Base-by-base conservation (phyloP, 2,797 vertebrate genomes). In the Enteromius thamalakanensis region DNA sequence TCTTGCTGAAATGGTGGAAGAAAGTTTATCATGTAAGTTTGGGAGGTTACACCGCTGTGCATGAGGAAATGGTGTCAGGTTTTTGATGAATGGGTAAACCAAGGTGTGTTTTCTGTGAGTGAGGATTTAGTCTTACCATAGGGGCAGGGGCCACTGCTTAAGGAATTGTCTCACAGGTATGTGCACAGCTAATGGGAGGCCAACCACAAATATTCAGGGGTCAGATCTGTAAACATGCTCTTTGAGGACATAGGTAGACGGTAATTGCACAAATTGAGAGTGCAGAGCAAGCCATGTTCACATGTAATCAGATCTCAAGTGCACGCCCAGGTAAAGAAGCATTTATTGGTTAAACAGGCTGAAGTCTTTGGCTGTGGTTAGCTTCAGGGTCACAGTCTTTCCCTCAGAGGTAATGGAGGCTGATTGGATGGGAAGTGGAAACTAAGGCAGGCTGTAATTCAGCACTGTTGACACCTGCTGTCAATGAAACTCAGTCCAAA, bases 111-210 rank as follows among this genome's bases (percentile, higher is more conserved):
- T 82, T 71, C 23, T 40, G 71, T 23, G 17, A 76, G 71, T 15
- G 9, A 42, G 47, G 71, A 71, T 62, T 76, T 76, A 34, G 47
- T 55, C 32, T 67, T n/a, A 82, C 60, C 60, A 4, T 11, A 42
- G 17, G n/a, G 53, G 32, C 10, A 0, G 1, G 67, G 23, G 23
- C 65, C 51, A 70, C 72, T 40, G 12, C 40, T 58, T 40, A 75
- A 76, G 49, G 47, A 71, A 69, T 85, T 85, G 82, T 87, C 62
- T 32, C 19, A 51, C 72, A 81, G 74, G 77, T 88, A 65, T 88
- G 80, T 85, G 75, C 74, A 86, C 80, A 78, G 85, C 78, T 79
- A 83, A 81, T 68, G 26, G 53, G 80, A 85, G 83, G 83, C 71
- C 80, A 32, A 47, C 15, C n/a, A n/a, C 62, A 85, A 75, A 85